A percentile compares a stretch with the other conserved stretches of the same genome.
phyloP scores from a whole-genome alignment of 2,888 invertebrate genomes.

The Galeruca laticollis region DNA sequence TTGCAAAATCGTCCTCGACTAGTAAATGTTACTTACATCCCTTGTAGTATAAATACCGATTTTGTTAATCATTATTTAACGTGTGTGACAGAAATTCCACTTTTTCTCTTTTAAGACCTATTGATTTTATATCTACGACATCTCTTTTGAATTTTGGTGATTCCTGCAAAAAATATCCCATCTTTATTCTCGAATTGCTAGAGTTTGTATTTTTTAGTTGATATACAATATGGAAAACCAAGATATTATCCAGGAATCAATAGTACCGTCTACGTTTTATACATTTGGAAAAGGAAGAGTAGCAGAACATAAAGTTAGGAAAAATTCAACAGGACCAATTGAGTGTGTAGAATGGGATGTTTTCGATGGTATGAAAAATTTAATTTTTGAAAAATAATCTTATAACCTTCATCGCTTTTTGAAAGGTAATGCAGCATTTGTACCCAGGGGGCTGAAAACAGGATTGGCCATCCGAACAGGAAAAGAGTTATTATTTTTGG shows the following conservation, averaged over 20 bases:
- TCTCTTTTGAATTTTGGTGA: too few species aligned
- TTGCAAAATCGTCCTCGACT: too few species aligned
- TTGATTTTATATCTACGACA: too few species aligned
- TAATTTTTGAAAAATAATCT: background rate
- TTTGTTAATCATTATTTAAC: too few species aligned
- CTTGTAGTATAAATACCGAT: too few species aligned
- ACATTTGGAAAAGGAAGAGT: conserved; percentile 54
- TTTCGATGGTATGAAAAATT: conserved; percentile 45
- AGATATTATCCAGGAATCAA: conserved; percentile 59
- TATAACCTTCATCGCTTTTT: background rate
- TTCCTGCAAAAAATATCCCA: too few species aligned
- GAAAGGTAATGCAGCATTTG: conserved; percentile 58
- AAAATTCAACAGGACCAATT: conserved; percentile 40
- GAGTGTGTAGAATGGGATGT: conserved; percentile 58
- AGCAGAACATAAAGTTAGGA: conserved; percentile 54
- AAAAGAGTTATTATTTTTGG: conserved; percentile 57
- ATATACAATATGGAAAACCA: conserved; percentile 55
- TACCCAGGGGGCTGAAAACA: conserved; percentile 59
- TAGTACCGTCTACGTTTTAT: conserved; percentile 62
- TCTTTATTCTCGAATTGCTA: too few species aligned
- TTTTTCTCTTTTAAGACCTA: too few species aligned
- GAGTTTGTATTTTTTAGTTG: conserved; percentile 51
- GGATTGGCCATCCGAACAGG: conserved; percentile 64
- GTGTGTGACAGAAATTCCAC: too few species aligned
- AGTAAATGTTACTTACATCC: too few species aligned